phyloP scores from a whole-genome alignment of 2,113 vertebrate species.

The Ellobius talpinus region DNA sequence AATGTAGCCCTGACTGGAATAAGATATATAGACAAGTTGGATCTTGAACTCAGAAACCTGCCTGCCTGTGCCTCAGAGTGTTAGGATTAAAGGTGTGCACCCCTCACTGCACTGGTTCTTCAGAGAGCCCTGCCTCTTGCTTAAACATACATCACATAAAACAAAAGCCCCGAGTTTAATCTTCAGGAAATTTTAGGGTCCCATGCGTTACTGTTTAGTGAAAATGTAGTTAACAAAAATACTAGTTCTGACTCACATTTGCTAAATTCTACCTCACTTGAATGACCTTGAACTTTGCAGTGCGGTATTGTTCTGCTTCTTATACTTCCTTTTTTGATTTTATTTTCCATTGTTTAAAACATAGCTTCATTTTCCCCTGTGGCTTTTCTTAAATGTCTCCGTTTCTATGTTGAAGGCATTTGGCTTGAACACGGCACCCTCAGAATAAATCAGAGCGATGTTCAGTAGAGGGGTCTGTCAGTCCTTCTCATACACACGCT shows the following conservation, averaged over 20 bases:
- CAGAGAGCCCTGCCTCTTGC: not conserved
- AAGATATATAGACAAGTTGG: not conserved
- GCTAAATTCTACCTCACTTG: not conserved
- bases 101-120: not conserved
- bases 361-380: not conserved
- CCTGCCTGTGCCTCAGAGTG: not conserved
- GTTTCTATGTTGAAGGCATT: not conserved
- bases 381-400: not conserved
- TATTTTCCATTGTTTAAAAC: constrained; percentile 13
- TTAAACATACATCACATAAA: not conserved
- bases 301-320: not conserved
- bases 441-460: not conserved
- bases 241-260: not conserved
- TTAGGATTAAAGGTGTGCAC: not conserved
- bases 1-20: not conserved
- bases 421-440: not conserved
- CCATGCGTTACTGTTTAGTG: not conserved
- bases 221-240: not conserved
- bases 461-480: not conserved
- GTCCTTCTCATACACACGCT: not conserved
- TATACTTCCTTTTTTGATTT: not conserved
- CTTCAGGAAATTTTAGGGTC: not conserved
- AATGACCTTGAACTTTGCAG: not conserved
- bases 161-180: not conserved
- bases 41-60: not conserved